Base-by-base conservation (phyloP, 2,797 vertebrate genomes). In the Tolypeutes matacus region DNA sequence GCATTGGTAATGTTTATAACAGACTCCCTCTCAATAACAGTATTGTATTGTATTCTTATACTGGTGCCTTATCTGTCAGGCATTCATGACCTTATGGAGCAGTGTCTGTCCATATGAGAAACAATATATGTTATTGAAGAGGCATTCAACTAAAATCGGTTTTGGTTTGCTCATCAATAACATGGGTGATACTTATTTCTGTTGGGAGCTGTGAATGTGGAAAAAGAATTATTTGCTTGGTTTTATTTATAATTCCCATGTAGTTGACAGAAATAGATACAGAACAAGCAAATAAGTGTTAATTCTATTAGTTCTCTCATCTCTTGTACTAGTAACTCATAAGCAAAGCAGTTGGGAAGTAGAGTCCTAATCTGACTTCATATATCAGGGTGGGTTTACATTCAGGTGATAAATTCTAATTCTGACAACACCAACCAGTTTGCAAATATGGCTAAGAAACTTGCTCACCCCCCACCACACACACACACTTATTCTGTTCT, bases 391-490 rank as follows among this genome's bases (percentile, higher is more conserved):
- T 90, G 46, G 23, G 42, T 80, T 93, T 82, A 85, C 83, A 89
- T 13, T 86, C 27, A 87, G 39, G 89, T 93, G 80, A 80, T 81
- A 94, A 92, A 88, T 87, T 96, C 49, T 80, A 94, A 87, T 92
- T 92, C 92, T 89, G 92, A 84, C 73, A 86, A 53, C 36, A 83
- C 86, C 64, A 94, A 69, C 42, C 53, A 72, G 42, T 90, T 96
- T 96, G 86, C 86, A 95, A 96, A 95, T 92, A 95, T 60, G 75
- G 53, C 65, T 95, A 51, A 85, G 46, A 94, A 92, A 89, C 51
- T 73, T 82, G 60, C 58, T 64, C 85, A 85, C 85, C 92, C 80
- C 42, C 6, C 46, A 2, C 5, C 7, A 46, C 46, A 46, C 11
- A 11, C 46, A 46, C 46, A 46, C 49, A 69, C 9, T 82, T 60